Evolutionary conservation across 2,113 vertebrate genomes (phyloP).

Genomic region (Melanerpes aurifrons): DNA sequence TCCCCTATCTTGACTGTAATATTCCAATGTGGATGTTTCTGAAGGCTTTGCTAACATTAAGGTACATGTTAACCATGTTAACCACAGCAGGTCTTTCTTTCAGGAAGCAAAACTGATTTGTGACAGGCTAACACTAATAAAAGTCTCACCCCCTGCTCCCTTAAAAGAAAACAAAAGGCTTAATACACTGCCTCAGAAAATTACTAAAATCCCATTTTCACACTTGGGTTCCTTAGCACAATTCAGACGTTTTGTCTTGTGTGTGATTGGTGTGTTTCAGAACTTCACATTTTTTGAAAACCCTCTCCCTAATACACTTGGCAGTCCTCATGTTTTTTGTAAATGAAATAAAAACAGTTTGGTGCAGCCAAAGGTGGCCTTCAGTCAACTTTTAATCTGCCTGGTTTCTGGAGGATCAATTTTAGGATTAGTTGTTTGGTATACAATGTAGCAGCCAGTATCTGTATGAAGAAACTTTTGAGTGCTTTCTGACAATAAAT

Average conservation of each 20-base stretch:
- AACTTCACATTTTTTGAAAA: neutral
- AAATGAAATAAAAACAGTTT: neutral
- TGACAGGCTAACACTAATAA: neutral
- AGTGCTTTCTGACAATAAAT: neutral
- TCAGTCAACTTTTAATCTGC: neutral
- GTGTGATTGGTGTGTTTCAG: fast-evolving
- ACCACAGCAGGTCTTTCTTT: neutral
- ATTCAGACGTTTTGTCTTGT: neutral
- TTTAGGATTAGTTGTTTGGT: neutral
- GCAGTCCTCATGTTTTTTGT: neutral
- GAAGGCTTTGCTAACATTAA: no score
- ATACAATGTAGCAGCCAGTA: neutral
- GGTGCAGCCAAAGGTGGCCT: neutral
- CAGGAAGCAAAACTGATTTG: constrained; percentile 9
- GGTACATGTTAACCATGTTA: neutral
- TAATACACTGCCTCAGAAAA: neutral
- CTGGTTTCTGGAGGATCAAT: neutral
- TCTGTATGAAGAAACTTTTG: fast-evolving
- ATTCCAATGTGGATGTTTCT: neutral
- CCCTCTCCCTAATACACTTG: neutral
- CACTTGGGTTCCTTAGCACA: neutral
- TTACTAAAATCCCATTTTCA: neutral
- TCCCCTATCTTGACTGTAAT: neutral
- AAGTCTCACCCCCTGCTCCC: neutral
- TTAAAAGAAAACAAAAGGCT: neutral